phyloP scores from a whole-genome alignment of 1,140 invertebrate genomes.

The Diachasma alloeum region DNA sequence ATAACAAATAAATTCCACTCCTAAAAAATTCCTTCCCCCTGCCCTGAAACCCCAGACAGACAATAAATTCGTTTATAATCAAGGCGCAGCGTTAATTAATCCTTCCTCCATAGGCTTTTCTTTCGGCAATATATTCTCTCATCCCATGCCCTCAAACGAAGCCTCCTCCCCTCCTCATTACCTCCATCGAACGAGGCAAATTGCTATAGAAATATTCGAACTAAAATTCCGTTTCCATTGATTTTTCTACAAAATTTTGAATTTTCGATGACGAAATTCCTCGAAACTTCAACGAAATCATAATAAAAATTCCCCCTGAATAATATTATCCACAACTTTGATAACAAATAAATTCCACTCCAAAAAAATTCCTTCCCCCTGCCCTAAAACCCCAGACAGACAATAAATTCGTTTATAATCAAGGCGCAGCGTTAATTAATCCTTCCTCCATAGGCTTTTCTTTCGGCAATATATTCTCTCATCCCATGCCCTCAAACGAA shows the following conservation, averaged over 20 bases:
- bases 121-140: conserved; percentile 12
- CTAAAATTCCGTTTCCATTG: too few relatives aligned
- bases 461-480: conserved; percentile 15
- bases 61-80: neutral
- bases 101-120: conserved; percentile 26
- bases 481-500: too few relatives aligned
- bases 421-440: conserved; percentile 29
- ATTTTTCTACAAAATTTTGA: too few relatives aligned
- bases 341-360: too few relatives aligned
- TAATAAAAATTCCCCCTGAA: too few relatives aligned
- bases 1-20: too few relatives aligned
- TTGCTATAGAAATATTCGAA: neutral
- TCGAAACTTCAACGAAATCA: too few relatives aligned
- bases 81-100: conserved; percentile 28
- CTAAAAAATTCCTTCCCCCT: too few relatives aligned
- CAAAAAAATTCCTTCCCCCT: too few relatives aligned
- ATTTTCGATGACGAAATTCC: too few relatives aligned
- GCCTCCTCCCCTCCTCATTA: neutral
- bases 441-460: conserved; percentile 25
- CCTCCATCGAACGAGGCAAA: neutral
- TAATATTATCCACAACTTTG: too few relatives aligned
- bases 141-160: neutral
- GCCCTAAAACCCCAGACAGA: neutral
- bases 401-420: neutral
- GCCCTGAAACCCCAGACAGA: neutral